phyloP scores from a whole-genome alignment of 2,888 invertebrate species.

The Stictocephala bisonia region DNA sequence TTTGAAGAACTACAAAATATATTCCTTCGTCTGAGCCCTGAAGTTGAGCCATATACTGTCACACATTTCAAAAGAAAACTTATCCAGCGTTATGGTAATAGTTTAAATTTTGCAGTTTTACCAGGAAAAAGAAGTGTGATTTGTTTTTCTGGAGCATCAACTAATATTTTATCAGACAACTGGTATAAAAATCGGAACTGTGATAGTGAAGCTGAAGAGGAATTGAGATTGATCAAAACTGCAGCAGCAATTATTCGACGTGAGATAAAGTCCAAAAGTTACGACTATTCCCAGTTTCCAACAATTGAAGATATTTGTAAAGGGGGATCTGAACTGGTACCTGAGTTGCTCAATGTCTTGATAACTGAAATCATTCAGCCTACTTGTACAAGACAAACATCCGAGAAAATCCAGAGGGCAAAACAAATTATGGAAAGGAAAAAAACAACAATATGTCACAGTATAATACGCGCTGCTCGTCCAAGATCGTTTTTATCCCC shows the following conservation, averaged over 20 bases:
- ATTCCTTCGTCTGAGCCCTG: too few relatives aligned
- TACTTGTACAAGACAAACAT: background rate
- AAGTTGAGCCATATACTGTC: too few relatives aligned
- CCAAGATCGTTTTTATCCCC: conserved; percentile 25
- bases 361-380: conserved; percentile 15
- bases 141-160: too few relatives aligned
- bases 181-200: too few relatives aligned
- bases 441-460: background rate
- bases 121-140: too few relatives aligned
- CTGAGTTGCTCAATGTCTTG: background rate
- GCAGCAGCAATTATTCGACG: conserved; percentile 24
- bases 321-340: background rate
- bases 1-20: too few relatives aligned
- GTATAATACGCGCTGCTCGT: background rate
- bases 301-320: conserved; percentile 7
- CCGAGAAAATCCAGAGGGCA: background rate
- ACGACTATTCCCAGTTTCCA: conserved; percentile 18
- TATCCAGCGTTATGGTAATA: too few relatives aligned
- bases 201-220: too few relatives aligned
- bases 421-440: conserved; percentile 25
- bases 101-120: too few relatives aligned
- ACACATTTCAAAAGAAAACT: too few relatives aligned
- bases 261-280: conserved; percentile 16
- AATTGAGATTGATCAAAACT: too few relatives aligned
- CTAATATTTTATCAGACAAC: too few relatives aligned